phyloP scores from a whole-genome alignment of 1,140 invertebrate species.

The Ceratina australensis region DNA sequence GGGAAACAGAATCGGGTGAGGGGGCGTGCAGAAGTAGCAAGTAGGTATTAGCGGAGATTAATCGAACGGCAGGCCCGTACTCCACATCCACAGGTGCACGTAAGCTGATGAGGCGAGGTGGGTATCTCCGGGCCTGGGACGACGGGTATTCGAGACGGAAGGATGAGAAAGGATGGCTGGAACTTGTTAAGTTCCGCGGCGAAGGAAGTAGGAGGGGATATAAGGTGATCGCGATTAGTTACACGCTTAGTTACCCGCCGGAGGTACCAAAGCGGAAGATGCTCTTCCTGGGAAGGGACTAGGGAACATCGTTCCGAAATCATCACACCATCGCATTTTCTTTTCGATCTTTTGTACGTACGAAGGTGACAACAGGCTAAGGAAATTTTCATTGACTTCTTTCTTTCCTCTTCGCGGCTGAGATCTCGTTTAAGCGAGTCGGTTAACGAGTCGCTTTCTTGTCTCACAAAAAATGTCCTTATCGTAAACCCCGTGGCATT shows the following conservation, averaged over 20 bases:
- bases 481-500: conserved; percentile 55
- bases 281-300: conserved; percentile 37
- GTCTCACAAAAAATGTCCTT: conserved; percentile 49
- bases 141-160: conserved; percentile 25
- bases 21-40: conserved; percentile 63
- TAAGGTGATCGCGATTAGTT: conserved; percentile 64
- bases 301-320: conserved; percentile 44
- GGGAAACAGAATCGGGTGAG: conserved; percentile 48
- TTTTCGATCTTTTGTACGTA: conserved; percentile 20
- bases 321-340: conserved; percentile 25
- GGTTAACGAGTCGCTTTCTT: conserved; percentile 52
- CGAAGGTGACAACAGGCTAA: background rate
- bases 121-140: conserved; percentile 29
- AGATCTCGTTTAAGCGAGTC: conserved; percentile 50
- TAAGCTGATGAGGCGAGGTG: conserved; percentile 38
- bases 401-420: conserved; percentile 18
- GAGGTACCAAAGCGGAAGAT: conserved; percentile 62
- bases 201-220: conserved; percentile 41
- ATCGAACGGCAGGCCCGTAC: conserved; percentile 61
- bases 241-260: conserved; percentile 67
- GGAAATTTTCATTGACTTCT: conserved; percentile 10
- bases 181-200: conserved; percentile 29
- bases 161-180: conserved; percentile 33
- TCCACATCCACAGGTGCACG: conserved; percentile 53
- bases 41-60: conserved; percentile 72